Base-by-base conservation (phyloP, 2,888 invertebrate genomes). In the Amaurobius ferox region DNA sequence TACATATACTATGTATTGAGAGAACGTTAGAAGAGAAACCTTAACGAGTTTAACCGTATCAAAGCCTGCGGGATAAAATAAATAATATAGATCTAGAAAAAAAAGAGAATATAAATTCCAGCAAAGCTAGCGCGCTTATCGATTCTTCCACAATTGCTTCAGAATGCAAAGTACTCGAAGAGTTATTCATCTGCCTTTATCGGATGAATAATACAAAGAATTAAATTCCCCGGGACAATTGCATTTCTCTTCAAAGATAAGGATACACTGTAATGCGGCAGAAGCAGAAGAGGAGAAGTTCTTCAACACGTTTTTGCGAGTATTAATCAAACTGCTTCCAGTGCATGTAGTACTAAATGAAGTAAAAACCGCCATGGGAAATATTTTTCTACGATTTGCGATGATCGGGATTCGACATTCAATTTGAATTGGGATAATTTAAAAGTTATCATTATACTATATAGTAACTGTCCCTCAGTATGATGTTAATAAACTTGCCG, bases 141-240 rank as follows among this genome's bases (percentile, higher is more conserved):
- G 55, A 55, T 55, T 55, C 55, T 16, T 16, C 1, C 2, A 23
- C 5, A 19, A n/a, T 5, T 3, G 55, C 55, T 23, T 55, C 55
- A 23, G 23, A 55, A 55, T 55, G 55, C 11, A 23, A 55, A 23
- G 55, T 23, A 55, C 23, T 55, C 55, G 5, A 55, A 6, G 55
- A 55, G 23, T 55, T 55, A 19, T 55, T 55, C 23, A 55, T 55
- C 55, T 23, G 23, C 23, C 55, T 55, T 55, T 55, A 55, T 55
- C 55, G 55, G 55, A 55, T 55, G 55, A 55, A 55, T 23, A 23
- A 23, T 23, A 23, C 23, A 23, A 7, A 55, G 55, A 55, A 55
- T 55, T 55, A 23, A 55, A 55, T 55, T 55, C 23, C 19, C 23
- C 55, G 55, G 55, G 23, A 23, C 55, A 55, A 23, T 55, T 55